Conservation (phyloP, 2,113 vertebrate species). For the Philantomba maxwellii region DNA sequence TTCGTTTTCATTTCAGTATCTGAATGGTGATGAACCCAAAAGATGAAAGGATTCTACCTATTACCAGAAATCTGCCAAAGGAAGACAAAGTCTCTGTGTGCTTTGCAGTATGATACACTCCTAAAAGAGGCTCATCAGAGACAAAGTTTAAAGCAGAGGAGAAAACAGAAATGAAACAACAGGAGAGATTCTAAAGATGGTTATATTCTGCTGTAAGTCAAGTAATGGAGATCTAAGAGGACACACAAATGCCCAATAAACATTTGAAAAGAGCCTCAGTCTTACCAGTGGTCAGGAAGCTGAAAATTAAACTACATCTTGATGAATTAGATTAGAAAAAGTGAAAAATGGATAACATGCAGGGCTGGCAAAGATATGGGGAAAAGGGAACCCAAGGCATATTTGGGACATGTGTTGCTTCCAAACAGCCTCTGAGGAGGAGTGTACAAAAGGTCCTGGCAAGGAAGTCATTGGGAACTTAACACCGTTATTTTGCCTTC, state of each 20-base stretch:
- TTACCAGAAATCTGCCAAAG: not conserved
- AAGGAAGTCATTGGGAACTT: not conserved
- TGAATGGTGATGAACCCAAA: not conserved
- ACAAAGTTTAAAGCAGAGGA: not conserved
- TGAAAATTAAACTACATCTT: not conserved
- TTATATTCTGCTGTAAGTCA: not conserved
- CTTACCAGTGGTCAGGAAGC: not conserved
- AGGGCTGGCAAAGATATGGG: not conserved
- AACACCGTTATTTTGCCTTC: not conserved
- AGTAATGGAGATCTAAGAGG: not conserved
- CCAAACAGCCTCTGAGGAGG: not conserved
- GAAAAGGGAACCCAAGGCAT: not conserved
- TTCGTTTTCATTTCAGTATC: conserved; percentile 4
- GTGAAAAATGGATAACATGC: not conserved
- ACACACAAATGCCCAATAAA: not conserved
- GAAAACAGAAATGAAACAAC: not conserved
- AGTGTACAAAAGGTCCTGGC: not conserved
- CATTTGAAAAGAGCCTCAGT: not conserved
- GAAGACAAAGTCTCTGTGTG: not conserved
- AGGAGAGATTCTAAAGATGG: not conserved
- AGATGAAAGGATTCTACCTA: not conserved
- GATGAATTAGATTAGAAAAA: not conserved
- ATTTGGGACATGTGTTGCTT: not conserved
- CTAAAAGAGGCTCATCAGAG: not conserved
- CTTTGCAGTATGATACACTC: not conserved